Evolutionary conservation across 2,888 invertebrate genomes (phyloP).

Genomic region (Epiblema foenella): DNA sequence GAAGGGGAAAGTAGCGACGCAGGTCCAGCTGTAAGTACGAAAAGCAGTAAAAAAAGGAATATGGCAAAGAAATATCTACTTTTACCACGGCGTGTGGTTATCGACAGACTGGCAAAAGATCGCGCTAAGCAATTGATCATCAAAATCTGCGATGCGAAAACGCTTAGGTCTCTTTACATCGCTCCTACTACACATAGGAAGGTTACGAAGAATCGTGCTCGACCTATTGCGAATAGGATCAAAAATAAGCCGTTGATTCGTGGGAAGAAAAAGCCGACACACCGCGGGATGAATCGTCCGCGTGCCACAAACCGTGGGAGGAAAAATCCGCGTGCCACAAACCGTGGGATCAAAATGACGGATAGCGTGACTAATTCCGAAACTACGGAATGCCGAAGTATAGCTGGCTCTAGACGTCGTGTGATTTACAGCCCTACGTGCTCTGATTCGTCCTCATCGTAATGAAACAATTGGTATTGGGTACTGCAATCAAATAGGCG

Average conservation of each 20-base stretch:
- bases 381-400: neutral
- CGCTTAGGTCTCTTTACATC: neutral
- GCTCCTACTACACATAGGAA: neutral
- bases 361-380: neutral
- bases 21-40: neutral
- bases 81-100: neutral
- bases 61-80: neutral
- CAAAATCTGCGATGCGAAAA: neutral
- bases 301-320: neutral
- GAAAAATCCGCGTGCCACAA: neutral
- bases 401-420: neutral
- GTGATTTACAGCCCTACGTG: neutral
- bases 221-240: neutral
- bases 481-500: no score
- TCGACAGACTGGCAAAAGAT: conserved; percentile 2
- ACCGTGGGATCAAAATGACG: neutral
- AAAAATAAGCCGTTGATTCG: neutral
- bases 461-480: neutral
- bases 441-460: neutral
- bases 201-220: neutral
- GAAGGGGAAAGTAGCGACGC: neutral
- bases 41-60: neutral
- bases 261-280: no score
- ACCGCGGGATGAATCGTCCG: neutral
- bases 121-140: neutral